These are phyloP conservation scores for Erebia aethiops DNA, from an alignment of 2,888 invertebrate genomes.

Conservation along the genomic window DNA sequence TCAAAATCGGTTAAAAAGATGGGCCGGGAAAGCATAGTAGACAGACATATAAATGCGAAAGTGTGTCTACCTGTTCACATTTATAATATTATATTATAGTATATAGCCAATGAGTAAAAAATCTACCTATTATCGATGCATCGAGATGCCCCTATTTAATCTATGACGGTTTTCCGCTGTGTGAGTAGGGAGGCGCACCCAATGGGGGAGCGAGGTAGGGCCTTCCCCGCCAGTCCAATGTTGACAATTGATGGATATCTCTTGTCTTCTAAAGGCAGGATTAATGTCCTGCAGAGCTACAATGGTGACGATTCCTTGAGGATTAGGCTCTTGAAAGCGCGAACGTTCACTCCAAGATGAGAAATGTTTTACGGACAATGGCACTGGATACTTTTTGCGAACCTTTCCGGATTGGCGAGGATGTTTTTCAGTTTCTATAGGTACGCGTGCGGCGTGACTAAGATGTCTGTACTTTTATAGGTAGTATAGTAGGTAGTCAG, in stretches of 20 bases:
- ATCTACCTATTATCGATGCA: neutral
- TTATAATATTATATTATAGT: neutral
- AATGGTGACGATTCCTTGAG: constrained; percentile 70
- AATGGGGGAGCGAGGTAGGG: constrained; percentile 54
- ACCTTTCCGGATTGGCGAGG: constrained; percentile 25
- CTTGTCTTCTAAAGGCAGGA: constrained; percentile 81
- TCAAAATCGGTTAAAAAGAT: too few relatives aligned
- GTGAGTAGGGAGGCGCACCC: constrained; percentile 57
- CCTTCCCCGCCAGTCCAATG: constrained; percentile 71
- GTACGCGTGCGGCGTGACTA: too few relatives aligned
- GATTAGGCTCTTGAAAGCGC: constrained; percentile 64
- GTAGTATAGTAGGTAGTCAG: too few relatives aligned
- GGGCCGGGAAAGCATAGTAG: too few relatives aligned
- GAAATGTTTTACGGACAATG: constrained; percentile 42
- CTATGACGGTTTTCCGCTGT: constrained; percentile 61
- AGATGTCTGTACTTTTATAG: too few relatives aligned
- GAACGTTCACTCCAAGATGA: constrained; percentile 46
- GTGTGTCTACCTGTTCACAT: too few relatives aligned
- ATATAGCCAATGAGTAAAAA: neutral
- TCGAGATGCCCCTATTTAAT: constrained; percentile 44
- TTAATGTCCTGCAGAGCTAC: constrained; percentile 73
- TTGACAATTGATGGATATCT: constrained; percentile 83
- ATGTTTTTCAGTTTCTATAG: constrained; percentile 2
- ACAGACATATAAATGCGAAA: too few relatives aligned
- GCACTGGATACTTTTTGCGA: constrained; percentile 33